These are phyloP conservation scores for Phengaris arion DNA, from an alignment of 2,888 invertebrate genomes.

Conservation along the genomic window DNA sequence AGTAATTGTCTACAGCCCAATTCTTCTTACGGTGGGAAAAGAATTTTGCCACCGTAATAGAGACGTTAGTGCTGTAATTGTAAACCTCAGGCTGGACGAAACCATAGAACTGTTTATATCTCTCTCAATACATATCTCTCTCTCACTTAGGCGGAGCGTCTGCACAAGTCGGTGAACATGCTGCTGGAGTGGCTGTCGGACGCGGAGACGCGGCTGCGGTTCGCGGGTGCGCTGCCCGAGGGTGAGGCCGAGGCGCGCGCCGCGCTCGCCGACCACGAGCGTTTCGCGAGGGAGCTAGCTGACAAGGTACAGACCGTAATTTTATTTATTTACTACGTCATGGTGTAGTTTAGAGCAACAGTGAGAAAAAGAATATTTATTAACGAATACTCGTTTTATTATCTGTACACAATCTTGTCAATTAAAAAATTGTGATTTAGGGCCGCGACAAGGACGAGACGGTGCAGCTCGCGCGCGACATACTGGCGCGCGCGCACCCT, in stretches of 20 bases:
- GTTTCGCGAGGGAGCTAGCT: conserved; percentile 89
- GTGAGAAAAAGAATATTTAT: no score
- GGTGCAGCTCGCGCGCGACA: conserved; percentile 90
- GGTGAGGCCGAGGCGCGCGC: conserved; percentile 92
- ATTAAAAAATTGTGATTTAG: background rate
- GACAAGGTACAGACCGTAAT: conserved; percentile 74
- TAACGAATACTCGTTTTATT: no score
- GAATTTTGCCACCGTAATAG: no score
- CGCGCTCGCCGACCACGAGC: conserved; percentile 91
- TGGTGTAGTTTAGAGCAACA: no score
- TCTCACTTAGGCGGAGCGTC: conserved; percentile 86
- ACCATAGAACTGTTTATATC: background rate
- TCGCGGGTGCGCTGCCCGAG: conserved; percentile 94
- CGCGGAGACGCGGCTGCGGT: conserved; percentile 96
- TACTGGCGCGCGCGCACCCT: conserved; percentile 96
- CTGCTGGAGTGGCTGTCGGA: conserved; percentile 97
- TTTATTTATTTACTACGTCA: no score
- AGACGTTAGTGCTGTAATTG: no score
- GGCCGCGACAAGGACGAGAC: conserved; percentile 93
- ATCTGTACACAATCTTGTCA: no score
- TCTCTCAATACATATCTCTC: background rate
- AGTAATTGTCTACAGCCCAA: no score
- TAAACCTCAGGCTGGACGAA: no score
- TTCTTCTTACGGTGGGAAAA: no score
- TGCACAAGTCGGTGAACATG: conserved; percentile 96